These are phyloP conservation scores for Ectemnius continuus DNA, from an alignment of 2,888 invertebrate species.

Conservation along the genomic window DNA sequence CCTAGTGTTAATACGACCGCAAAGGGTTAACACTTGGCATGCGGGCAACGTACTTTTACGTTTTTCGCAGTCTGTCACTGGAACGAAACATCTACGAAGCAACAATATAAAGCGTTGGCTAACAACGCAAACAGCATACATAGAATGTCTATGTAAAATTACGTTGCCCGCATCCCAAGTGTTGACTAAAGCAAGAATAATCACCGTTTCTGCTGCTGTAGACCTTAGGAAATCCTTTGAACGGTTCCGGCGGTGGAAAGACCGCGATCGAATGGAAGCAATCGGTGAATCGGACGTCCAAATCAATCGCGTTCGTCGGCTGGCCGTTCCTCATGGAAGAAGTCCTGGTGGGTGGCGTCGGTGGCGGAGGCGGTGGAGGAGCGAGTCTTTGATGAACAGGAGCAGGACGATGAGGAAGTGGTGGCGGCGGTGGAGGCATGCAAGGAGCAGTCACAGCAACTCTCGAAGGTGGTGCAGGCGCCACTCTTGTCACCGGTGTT, in stretches of 20 bases:
- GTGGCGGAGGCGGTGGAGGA: constrained; percentile 73
- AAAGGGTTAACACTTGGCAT: too few relatives aligned
- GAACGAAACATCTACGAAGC: too few relatives aligned
- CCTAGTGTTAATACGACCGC: too few relatives aligned
- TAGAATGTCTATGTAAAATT: too few relatives aligned
- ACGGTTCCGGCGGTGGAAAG: constrained; percentile 86
- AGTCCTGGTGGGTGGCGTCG: constrained; percentile 78
- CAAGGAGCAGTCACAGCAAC: constrained; percentile 70
- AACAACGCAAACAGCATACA: too few relatives aligned
- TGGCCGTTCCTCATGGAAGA: constrained; percentile 78
- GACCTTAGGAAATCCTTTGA: constrained; percentile 83
- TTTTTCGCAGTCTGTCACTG: too few relatives aligned
- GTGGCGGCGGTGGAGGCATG: constrained; percentile 75
- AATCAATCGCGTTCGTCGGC: constrained; percentile 78
- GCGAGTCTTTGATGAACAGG: constrained; percentile 62
- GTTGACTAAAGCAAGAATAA: constrained; percentile 51
- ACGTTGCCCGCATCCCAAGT: too few relatives aligned
- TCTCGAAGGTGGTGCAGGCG: constrained; percentile 74
- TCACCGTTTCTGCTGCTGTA: constrained; percentile 84
- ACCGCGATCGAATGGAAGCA: constrained; percentile 82
- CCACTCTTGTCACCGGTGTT: constrained; percentile 65
- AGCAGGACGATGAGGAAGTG: constrained; percentile 71
- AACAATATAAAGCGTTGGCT: too few relatives aligned
- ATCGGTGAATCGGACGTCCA: constrained; percentile 85
- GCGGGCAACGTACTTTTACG: too few relatives aligned